phyloP scores from a whole-genome alignment of 2,888 invertebrate genomes.

The Axea sp. region DNA sequence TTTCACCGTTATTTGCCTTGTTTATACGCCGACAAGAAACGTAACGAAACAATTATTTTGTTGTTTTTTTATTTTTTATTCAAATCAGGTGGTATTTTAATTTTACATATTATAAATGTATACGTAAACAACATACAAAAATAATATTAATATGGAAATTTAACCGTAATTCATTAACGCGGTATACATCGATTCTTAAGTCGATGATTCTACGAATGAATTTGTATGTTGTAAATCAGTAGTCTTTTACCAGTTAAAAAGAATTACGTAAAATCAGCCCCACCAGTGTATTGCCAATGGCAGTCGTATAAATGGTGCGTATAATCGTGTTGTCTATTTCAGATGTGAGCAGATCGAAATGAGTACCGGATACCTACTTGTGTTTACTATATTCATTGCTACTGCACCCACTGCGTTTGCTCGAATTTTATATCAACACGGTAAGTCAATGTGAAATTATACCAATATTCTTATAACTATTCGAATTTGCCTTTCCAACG shows the following conservation, averaged over 20 bases:
- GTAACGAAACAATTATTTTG: slow-evolving; percentile 6
- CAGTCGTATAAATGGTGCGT: slow-evolving; percentile 40
- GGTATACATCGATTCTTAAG: neutral
- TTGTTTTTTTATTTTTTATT: too few species aligned
- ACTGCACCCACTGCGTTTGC: slow-evolving; percentile 8
- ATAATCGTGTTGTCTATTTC: slow-evolving; percentile 46
- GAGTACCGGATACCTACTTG: slow-evolving; percentile 28
- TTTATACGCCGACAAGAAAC: neutral
- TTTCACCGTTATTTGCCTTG: slow-evolving; percentile 8
- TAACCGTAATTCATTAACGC: too few species aligned
- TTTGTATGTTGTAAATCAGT: slow-evolving; percentile 14
- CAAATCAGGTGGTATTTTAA: too few species aligned
- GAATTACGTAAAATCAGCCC: slow-evolving; percentile 45
- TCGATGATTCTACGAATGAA: slow-evolving; percentile 7
- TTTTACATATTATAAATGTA: too few species aligned
- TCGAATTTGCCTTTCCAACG: too few species aligned
- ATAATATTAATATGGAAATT: too few species aligned
- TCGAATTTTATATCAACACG: slow-evolving; percentile 26
- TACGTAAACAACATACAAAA: too few species aligned
- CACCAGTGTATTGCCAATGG: slow-evolving; percentile 31
- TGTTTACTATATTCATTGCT: slow-evolving; percentile 28
- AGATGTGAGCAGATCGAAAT: slow-evolving; percentile 43
- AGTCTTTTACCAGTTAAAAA: slow-evolving; percentile 24
- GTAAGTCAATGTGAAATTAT: too few species aligned
- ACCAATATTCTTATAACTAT: too few species aligned